These are phyloP conservation scores for Drosophila ercepeae DNA, from an alignment of 1,140 invertebrate species.

Conservation along the genomic window DNA sequence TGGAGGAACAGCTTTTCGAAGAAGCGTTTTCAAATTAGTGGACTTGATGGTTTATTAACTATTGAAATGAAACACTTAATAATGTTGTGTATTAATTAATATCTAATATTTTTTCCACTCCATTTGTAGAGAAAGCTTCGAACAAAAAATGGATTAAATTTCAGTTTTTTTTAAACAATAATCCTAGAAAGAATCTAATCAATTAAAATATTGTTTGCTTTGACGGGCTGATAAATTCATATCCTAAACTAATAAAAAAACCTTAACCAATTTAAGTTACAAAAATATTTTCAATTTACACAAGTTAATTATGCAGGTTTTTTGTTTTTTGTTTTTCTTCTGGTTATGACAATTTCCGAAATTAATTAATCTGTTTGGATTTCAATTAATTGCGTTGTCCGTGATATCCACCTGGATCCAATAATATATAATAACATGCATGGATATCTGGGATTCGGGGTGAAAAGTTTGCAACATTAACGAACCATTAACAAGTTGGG, in stretches of 20 bases:
- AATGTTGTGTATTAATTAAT: not conserved
- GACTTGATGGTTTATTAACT: not conserved
- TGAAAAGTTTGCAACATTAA: conserved; percentile 70
- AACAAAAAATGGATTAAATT: conserved; percentile 5
- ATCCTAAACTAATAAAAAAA: not conserved
- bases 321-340: not conserved
- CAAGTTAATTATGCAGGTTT: conserved; percentile 22
- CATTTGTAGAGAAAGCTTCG: not conserved
- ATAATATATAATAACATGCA: conserved; percentile 24
- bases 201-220: not conserved
- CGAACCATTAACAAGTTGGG: conserved; percentile 76
- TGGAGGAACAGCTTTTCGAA: not conserved
- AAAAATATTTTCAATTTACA: conserved; percentile 12
- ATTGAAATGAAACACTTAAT: not conserved
- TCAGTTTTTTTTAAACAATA: not conserved
- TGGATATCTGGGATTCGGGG: conserved; percentile 23
- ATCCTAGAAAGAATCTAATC: not conserved
- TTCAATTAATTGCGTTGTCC: conserved; percentile 37
- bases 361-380: conserved; percentile 50
- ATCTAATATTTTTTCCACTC: not conserved
- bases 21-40: not conserved
- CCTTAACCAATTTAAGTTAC: not conserved
- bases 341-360: conserved; percentile 32
- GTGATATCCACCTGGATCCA: conserved; percentile 13
- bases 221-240: not conserved